Base-by-base conservation (phyloP, 2,888 invertebrate genomes). In the Orthonychiurus folsomi region DNA sequence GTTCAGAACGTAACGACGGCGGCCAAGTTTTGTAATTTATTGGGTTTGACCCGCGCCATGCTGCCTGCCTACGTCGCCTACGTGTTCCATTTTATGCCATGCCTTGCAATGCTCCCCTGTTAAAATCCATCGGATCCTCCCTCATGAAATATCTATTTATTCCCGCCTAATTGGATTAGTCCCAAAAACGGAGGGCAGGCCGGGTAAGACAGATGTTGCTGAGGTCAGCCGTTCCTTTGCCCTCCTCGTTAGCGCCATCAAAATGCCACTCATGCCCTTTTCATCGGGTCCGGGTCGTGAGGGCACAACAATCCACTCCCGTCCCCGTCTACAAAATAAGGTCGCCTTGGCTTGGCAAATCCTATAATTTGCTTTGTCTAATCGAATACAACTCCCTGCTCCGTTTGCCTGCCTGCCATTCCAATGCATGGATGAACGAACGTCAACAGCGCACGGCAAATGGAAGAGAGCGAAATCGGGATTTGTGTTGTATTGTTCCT, bases 71-170 rank as follows among this genome's bases (percentile, higher is more conserved):
- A n/a, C n/a, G n/a, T n/a, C n/a, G n/a, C n/a, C n/a, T n/a, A n/a
- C n/a, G n/a, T n/a, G n/a, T n/a, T n/a, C n/a, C n/a, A n/a, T n/a
- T n/a, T n/a, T n/a, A n/a, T n/a, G n/a, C n/a, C n/a, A n/a, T n/a
- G n/a, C n/a, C n/a, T n/a, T n/a, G n/a, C n/a, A n/a, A n/a, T n/a
- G n/a, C n/a, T 37, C 9, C 37, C 9, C 37, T 37, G 37, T 37
- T 9, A 15, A 37, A 15, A 37, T 37, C 37, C 5, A 37, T 5
- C 15, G 37, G n/a, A n/a, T n/a, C n/a, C n/a, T n/a, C n/a, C n/a
- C n/a, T n/a, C n/a, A 37, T 37, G 37, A 37, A 37, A 37, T 37
- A 37, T 37, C 37, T 37, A 37, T 37, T 37, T 37, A 37, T 37
- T 37, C 37, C 37, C 37, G 5, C 37, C 37, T 37, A 37, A 37